These are phyloP conservation scores for Drosophila melanosoma DNA, from an alignment of 2,888 invertebrate genomes.

Conservation along the genomic window DNA sequence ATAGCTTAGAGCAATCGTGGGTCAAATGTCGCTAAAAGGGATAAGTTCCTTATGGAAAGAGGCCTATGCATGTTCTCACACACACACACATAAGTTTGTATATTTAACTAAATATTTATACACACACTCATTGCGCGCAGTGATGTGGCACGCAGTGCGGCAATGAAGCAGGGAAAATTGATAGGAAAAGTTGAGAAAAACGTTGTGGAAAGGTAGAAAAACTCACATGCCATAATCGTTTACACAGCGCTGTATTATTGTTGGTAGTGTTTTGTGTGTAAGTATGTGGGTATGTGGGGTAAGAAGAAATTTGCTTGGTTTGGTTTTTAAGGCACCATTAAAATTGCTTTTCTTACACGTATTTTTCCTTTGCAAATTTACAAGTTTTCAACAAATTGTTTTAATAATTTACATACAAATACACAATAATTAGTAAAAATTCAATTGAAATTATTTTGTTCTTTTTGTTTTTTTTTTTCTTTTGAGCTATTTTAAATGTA, in stretches of 20 bases:
- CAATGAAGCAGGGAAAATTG: conserved; percentile 52
- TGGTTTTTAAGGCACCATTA: conserved; percentile 85
- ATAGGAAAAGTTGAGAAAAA: conserved; percentile 46
- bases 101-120: conserved; percentile 49
- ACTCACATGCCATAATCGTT: conserved; percentile 45
- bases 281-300: conserved; percentile 66
- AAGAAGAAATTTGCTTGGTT: conserved; percentile 82
- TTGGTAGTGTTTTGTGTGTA: conserved; percentile 33
- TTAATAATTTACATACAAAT: conserved; percentile 68
- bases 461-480: conserved; percentile 3
- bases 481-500: conserved; percentile 70
- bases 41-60: conserved; percentile 74
- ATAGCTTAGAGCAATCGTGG: conserved; percentile 71
- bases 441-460: conserved; percentile 57
- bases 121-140: conserved; percentile 21
- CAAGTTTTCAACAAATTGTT: conserved; percentile 75
- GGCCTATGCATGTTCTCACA: conserved; percentile 35
- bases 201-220: conserved; percentile 50
- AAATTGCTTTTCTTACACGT: conserved; percentile 85
- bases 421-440: conserved; percentile 71
- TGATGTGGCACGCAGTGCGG: conserved; percentile 19
- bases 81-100: conserved; percentile 26
- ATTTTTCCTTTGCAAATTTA: conserved; percentile 84
- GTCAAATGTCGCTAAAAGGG: conserved; percentile 68
- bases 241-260: conserved; percentile 18